These are phyloP conservation scores for Linepithema humile DNA, from an alignment of 1,140 invertebrate species.

Conservation along the genomic window DNA sequence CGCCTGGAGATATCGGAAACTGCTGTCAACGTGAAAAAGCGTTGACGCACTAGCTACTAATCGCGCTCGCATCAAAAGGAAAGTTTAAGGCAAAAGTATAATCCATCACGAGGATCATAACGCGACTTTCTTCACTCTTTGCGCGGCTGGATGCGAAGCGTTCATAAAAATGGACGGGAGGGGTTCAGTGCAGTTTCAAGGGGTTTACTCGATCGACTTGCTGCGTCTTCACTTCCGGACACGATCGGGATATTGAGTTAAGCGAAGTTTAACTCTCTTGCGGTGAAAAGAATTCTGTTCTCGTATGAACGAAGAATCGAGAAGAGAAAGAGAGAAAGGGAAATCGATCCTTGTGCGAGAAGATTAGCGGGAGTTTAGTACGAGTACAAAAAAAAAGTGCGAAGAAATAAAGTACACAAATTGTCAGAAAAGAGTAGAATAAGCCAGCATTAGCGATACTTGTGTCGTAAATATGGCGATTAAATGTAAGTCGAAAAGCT, in stretches of 20 bases:
- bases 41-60: not conserved
- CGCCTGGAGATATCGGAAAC: not conserved
- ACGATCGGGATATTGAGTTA: conserved; percentile 17
- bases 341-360: not conserved
- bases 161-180: conserved; percentile 11
- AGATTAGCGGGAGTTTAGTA: not conserved
- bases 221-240: not conserved
- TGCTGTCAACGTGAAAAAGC: conserved; percentile 1
- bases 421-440: not conserved
- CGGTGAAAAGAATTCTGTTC: conserved; percentile 9
- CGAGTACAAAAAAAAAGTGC: not conserved
- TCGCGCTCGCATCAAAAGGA: not conserved
- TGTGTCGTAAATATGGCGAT: not conserved
- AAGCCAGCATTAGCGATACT: not conserved
- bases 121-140: conserved; percentile 6
- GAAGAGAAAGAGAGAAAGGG: no score
- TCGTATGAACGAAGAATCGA: not conserved
- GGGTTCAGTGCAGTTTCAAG: conserved; percentile 7
- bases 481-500: not conserved
- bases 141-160: not conserved
- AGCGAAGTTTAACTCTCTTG: conserved; percentile 26
- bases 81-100: not conserved
- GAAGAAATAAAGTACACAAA: not conserved
- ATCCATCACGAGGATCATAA: conserved; percentile 33
- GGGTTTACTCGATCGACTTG: not conserved